A percentile compares a stretch with the other conserved stretches of the same genome.
phyloP scores from a whole-genome alignment of 2,888 invertebrate genomes.

The Myathropa florea region DNA sequence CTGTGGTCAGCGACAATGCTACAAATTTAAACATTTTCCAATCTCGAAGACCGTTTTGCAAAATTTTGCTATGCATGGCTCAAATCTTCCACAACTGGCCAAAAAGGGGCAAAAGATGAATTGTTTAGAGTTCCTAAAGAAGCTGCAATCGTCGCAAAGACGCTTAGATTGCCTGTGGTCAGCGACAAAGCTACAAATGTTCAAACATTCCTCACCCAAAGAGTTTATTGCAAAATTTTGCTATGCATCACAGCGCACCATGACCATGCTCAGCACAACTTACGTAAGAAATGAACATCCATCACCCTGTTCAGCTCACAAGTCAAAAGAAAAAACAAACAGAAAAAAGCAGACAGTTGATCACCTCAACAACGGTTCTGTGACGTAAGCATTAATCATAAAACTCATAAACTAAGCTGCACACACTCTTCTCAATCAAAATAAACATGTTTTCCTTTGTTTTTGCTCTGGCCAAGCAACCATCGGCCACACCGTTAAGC shows the following conservation, averaged over 20 bases:
- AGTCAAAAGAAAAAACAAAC: conserved; percentile 7
- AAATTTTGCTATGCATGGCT: no score
- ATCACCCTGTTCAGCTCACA: conserved; percentile 13
- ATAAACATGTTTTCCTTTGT: conserved; percentile 45
- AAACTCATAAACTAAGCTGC: conserved; percentile 14
- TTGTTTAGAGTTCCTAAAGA: no score
- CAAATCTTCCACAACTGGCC: no score
- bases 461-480: conserved; percentile 13
- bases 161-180: no score
- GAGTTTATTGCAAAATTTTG: no score
- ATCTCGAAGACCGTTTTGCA: no score
- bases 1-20: no score
- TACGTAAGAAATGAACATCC: conserved; percentile 12
- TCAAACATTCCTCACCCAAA: no score
- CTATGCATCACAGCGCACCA: background rate
- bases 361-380: background rate
- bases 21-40: no score
- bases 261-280: background rate
- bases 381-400: conserved; percentile 27
- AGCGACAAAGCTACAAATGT: no score
- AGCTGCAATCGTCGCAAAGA: no score
- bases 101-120: no score
- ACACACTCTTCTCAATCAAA: conserved; percentile 7
- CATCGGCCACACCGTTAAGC: background rate
- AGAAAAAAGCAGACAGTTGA: background rate